Percentiles rank a stretch among this genome's conserved stretches.
phyloP scores from a whole-genome alignment of 1,140 invertebrate genomes.

The Aphaenogaster ashmeadi region DNA sequence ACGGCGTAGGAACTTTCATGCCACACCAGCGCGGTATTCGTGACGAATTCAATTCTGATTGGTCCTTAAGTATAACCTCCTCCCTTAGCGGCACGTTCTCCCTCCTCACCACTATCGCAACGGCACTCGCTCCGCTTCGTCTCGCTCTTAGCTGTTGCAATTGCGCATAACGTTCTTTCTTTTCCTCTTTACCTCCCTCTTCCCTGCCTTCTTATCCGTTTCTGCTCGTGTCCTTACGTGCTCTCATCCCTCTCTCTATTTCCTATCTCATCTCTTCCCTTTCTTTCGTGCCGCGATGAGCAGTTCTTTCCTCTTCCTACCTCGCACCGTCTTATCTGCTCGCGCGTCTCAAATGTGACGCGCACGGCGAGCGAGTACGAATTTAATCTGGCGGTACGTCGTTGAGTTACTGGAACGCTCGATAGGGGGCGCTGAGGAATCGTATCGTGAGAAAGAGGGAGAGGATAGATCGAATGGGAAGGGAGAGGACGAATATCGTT shows the following conservation, averaged over 20 bases:
- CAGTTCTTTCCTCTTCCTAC: constrained; percentile 54
- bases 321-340: constrained; percentile 77
- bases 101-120: constrained; percentile 42
- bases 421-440: constrained; percentile 81
- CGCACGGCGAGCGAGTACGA: constrained; percentile 76
- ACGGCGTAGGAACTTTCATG: constrained; percentile 82
- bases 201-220: constrained; percentile 48
- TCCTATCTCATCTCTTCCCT: background rate
- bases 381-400: constrained; percentile 86
- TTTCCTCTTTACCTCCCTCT: constrained; percentile 50
- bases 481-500: constrained; percentile 51
- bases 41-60: constrained; percentile 88
- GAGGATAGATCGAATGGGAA: constrained; percentile 41
- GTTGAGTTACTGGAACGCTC: constrained; percentile 83
- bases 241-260: constrained; percentile 28
- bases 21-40: constrained; percentile 81
- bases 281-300: constrained; percentile 34
- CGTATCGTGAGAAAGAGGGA: constrained; percentile 70
- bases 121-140: constrained; percentile 50
- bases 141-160: constrained; percentile 68
- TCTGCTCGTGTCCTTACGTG: constrained; percentile 39
- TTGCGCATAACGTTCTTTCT: constrained; percentile 70
- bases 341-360: constrained; percentile 70
- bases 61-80: constrained; percentile 87
- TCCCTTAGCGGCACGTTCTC: constrained; percentile 79